Conservation (phyloP, 2,113 vertebrate genomes). For the Misgurnus anguillicaudatus region DNA sequence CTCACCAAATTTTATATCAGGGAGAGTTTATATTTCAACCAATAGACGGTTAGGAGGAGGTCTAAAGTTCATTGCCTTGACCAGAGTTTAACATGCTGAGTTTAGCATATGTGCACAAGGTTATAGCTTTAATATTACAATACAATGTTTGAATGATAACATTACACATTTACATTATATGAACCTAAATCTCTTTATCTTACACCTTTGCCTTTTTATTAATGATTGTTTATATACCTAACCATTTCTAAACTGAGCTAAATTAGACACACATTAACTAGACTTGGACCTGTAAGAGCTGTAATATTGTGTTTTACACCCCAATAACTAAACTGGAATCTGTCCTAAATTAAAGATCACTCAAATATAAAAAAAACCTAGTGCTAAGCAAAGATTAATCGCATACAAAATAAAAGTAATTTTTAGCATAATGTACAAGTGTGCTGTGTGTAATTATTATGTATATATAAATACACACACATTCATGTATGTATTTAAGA, state of each 20-base stretch:
- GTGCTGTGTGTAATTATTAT: too few species aligned
- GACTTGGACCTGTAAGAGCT: neutral
- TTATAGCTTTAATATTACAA: neutral
- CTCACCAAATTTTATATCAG: neutral
- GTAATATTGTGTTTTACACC: neutral
- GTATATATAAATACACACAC: too few species aligned
- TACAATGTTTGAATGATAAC: too few species aligned
- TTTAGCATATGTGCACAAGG: neutral
- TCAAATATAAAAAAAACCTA: too few species aligned
- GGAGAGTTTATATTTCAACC: conserved; percentile 14
- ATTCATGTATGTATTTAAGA: too few species aligned
- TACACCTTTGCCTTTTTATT: neutral
- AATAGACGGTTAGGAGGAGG: neutral
- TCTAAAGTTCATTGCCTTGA: neutral
- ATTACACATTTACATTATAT: neutral
- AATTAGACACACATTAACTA: conserved; percentile 5
- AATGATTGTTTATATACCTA: neutral
- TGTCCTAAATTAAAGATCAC: too few species aligned
- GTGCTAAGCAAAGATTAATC: too few species aligned
- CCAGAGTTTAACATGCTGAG: neutral
- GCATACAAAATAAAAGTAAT: too few species aligned
- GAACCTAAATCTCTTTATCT: neutral
- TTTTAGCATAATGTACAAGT: too few species aligned
- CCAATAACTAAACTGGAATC: too few species aligned
- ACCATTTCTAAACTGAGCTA: neutral